Conservation (phyloP, 2,113 vertebrate genomes). For the Pterophyllum scalare region DNA sequence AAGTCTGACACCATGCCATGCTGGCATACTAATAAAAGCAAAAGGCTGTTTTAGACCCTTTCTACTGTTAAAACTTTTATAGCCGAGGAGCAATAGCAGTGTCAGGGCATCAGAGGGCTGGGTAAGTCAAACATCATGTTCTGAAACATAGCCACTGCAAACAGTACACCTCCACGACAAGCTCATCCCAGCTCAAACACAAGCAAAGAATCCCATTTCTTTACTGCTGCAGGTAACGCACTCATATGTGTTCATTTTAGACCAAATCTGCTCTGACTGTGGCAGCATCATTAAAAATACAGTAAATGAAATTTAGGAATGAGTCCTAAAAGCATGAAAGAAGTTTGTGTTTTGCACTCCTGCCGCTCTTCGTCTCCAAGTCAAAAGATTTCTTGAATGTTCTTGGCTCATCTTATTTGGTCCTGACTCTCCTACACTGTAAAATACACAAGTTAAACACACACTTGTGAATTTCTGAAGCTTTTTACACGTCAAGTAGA, state of each 20-base stretch:
- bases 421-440: not conserved
- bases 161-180: slow-evolving; percentile 53
- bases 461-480: not conserved
- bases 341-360: too few species aligned
- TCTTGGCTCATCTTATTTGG: not conserved
- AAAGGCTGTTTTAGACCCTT: slow-evolving; percentile 72
- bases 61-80: slow-evolving; percentile 73
- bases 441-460: not conserved
- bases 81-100: slow-evolving; percentile 40
- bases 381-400: not conserved
- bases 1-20: slow-evolving; percentile 60
- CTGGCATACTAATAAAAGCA: slow-evolving; percentile 77
- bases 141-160: slow-evolving; percentile 68
- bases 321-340: not conserved
- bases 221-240: not conserved
- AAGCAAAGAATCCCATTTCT: not conserved
- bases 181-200: not conserved
- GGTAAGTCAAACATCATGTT: slow-evolving; percentile 70
- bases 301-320: not conserved
- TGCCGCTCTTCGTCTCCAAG: too few species aligned
- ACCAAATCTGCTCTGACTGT: not conserved
- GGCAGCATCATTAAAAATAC: not conserved
- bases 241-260: not conserved
- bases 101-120: slow-evolving; percentile 52
- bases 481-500: not conserved